Conservation (phyloP, 1,140 invertebrate species). For the Odontomachus brunneus region DNA sequence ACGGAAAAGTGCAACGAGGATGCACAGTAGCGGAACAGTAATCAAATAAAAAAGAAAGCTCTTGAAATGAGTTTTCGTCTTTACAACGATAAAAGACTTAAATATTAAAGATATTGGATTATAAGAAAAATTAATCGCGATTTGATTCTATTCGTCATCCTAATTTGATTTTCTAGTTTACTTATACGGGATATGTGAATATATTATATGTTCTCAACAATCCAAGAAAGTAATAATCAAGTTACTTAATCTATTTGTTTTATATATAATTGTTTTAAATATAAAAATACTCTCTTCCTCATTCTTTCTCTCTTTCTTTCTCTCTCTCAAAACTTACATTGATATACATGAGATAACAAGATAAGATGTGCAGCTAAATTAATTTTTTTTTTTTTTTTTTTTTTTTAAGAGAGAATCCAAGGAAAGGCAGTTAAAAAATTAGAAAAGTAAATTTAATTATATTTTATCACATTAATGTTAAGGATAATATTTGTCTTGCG, state of each 20-base stretch:
- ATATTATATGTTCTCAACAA: too few relatives aligned
- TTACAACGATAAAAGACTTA: not conserved
- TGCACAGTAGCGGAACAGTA: slow-evolving; percentile 37
- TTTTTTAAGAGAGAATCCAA: too few relatives aligned
- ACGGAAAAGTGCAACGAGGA: not conserved
- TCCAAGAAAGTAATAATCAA: not conserved
- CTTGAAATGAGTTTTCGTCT: slow-evolving; percentile 2
- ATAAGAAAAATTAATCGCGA: not conserved
- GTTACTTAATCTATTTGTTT: not conserved
- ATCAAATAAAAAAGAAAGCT: slow-evolving; percentile 34
- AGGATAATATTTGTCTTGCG: not conserved
- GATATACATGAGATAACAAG: too few relatives aligned
- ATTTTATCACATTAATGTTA: not conserved
- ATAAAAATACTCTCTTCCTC: too few relatives aligned
- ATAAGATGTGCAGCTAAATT: too few relatives aligned
- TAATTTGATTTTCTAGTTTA: slow-evolving; percentile 6
- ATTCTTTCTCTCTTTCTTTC: too few relatives aligned
- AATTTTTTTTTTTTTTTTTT: too few relatives aligned
- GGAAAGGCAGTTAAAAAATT: too few relatives aligned
- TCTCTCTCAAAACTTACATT: too few relatives aligned
- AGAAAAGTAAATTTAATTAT: too few relatives aligned
- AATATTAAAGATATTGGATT: not conserved
- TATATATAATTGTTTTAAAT: not conserved
- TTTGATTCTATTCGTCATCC: not conserved
- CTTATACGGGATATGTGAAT: too few relatives aligned